Percentiles rank a stretch among this genome's conserved stretches.
Evolutionary conservation across 2,113 vertebrate species (phyloP).

Genomic region (Aix galericulata): DNA sequence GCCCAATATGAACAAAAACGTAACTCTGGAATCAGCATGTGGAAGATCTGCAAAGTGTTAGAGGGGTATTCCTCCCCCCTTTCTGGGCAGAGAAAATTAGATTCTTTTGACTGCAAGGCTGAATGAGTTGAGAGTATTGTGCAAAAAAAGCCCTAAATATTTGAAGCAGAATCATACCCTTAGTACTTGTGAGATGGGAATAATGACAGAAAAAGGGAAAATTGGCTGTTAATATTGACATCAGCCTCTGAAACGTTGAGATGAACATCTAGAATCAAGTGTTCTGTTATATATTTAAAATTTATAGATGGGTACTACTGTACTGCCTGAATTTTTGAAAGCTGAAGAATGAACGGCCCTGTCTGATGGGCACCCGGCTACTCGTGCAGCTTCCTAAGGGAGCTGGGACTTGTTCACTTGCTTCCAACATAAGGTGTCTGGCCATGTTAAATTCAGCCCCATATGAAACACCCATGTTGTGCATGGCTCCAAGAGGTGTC

Average conservation of each 20-base stretch:
- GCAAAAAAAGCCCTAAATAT: neutral
- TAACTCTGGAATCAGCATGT: neutral
- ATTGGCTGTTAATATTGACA: neutral
- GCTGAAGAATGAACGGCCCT: neutral
- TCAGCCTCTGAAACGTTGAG: neutral
- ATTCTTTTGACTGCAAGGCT: neutral
- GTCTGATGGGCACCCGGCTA: accelerated
- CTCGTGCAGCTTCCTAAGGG: neutral
- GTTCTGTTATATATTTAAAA: neutral
- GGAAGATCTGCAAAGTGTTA: neutral
- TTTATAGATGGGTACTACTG: neutral
- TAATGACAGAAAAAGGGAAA: conserved; percentile 2
- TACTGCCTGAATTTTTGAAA: neutral
- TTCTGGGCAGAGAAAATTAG: neutral
- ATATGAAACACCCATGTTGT: accelerated
- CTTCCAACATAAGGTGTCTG: neutral
- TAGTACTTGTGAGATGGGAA: neutral
- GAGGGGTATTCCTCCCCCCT: neutral
- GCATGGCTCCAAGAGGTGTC: accelerated
- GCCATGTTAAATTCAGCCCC: accelerated
- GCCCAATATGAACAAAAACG: neutral
- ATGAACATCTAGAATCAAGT: neutral
- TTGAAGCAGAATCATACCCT: neutral
- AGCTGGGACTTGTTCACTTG: neutral
- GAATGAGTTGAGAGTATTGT: neutral